Base-by-base conservation (phyloP, 2,113 vertebrate genomes). In the Rattus rattus region DNA sequence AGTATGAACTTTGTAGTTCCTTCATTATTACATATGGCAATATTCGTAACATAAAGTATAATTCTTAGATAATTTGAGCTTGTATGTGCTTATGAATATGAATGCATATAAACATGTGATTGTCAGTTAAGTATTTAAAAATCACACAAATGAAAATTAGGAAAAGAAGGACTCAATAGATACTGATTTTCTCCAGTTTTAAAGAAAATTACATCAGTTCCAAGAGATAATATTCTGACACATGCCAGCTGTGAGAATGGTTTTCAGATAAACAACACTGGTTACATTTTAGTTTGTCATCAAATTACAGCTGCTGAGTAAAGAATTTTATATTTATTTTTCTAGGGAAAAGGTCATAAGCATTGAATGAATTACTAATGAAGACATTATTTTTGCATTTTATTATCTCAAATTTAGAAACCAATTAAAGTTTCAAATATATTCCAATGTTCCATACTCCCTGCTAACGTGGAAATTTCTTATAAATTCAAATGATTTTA, bases 241-340 rank as follows among this genome's bases (percentile, higher is more conserved):
- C 63, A 91, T 95, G 20, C 84, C 93, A 97, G 97, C 95, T 97
- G 94, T 97, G 90, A 96, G 80, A 67, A 97, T 54, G 88, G 73
- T 94, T 97, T 97, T 96, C 88, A 94, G 72, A 95, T 90, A 95
- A 94, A 95, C 88, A 97, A 76, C 33, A 49, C 6, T 75, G n/a
- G 54, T 90, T 65, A 75, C 47, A 83, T 91, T 97, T 95, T 88
- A 87, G 88, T 52, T 63, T 79, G 85, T 81, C 69, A 88, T 94
- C 69, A 73, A 59, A 63, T 94, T 96, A 94, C 81, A 98, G 88
- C 92, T 97, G 95, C 73, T 92, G 77, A 92, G 83, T 59, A 76
- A 95, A 95, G 39, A 95, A 83, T 94, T 95, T 92, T 59, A 92
- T 36, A 92, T 96, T 94, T 91, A 63, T 97, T 95, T 94, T 75